Conservation (phyloP, 2,113 vertebrate species). For the Pithys albifrons region DNA sequence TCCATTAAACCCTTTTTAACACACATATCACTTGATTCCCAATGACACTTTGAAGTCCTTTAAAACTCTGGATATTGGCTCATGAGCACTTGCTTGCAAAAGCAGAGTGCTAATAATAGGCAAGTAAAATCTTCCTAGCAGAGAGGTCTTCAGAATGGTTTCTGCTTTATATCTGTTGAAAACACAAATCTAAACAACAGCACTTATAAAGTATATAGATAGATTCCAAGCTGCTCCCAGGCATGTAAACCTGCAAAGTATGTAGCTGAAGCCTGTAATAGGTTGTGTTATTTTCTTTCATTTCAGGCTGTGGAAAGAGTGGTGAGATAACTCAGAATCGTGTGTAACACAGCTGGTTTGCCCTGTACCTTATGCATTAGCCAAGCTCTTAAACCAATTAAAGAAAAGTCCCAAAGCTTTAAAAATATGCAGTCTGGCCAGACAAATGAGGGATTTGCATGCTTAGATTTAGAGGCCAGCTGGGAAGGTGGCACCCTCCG, state of each 20-base stretch:
- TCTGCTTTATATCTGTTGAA: neutral
- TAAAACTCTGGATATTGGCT: conserved; percentile 33
- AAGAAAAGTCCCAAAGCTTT: neutral
- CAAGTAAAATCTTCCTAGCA: conserved; percentile 20
- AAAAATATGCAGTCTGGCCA: neutral
- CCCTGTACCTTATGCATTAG: neutral
- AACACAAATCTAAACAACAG: conserved; percentile 1
- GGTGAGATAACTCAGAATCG: neutral
- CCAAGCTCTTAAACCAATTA: neutral
- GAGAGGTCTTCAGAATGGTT: neutral
- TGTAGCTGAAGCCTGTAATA: neutral
- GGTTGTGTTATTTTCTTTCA: neutral
- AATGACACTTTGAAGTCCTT: conserved; percentile 54
- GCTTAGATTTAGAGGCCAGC: neutral
- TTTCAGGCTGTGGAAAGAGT: neutral
- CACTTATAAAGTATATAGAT: neutral
- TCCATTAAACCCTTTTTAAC: conserved; percentile 61
- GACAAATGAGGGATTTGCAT: neutral
- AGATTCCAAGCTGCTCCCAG: conserved; percentile 10
- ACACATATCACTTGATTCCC: conserved; percentile 36
- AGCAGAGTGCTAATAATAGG: conserved; percentile 40
- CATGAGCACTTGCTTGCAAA: neutral
- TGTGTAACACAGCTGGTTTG: neutral
- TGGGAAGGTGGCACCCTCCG: neutral
- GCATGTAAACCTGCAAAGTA: neutral